These are phyloP conservation scores for Mesembrinibis cayennensis DNA, from an alignment of 2,113 vertebrate species.

Conservation along the genomic window DNA sequence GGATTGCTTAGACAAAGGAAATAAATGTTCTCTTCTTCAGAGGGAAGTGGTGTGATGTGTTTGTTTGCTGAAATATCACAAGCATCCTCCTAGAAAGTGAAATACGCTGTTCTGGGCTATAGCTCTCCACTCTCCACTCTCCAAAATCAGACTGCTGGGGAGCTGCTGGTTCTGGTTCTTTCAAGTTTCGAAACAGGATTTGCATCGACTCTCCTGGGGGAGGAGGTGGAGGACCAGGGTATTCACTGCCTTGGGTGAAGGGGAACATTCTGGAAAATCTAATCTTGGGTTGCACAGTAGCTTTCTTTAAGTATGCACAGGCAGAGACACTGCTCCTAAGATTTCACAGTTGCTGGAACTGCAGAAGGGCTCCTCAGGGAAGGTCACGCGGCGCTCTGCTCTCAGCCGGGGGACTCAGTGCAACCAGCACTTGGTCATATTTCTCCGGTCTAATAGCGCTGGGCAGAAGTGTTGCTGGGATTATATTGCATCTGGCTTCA, in stretches of 20 bases:
- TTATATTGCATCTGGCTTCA: constrained; percentile 7
- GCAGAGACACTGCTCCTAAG: background rate
- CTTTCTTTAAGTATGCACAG: background rate
- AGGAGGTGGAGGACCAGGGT: background rate
- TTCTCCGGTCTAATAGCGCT: background rate
- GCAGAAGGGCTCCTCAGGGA: background rate
- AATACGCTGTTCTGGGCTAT: accelerated
- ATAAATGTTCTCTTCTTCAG: background rate
- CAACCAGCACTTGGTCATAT: background rate
- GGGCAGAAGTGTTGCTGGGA: background rate
- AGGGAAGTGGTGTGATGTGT: background rate
- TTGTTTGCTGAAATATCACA: background rate
- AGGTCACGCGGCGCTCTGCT: background rate
- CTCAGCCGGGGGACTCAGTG: background rate
- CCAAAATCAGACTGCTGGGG: background rate
- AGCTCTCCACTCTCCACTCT: background rate
- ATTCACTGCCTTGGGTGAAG: background rate
- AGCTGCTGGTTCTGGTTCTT: background rate
- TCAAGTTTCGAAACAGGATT: background rate
- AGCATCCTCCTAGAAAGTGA: background rate
- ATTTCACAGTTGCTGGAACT: background rate
- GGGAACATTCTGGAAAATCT: background rate
- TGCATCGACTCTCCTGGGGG: background rate
- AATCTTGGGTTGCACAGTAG: background rate
- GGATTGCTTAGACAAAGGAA: background rate